Evolutionary conservation across 2,797 vertebrate species (phyloP).

Genomic region (Hephaestus fuliginosus): DNA sequence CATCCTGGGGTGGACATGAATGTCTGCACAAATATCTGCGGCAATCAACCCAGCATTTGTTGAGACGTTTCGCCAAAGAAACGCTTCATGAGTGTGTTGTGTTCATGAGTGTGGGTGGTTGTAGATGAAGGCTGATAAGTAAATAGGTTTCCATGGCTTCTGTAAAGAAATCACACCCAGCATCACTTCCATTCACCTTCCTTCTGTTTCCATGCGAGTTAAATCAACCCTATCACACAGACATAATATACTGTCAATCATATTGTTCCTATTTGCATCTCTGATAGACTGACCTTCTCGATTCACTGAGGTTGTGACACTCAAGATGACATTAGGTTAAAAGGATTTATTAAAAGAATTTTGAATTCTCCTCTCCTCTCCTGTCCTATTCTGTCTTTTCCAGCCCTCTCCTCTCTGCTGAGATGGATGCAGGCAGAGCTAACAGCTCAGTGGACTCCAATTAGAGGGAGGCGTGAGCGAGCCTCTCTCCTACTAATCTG

Average conservation of each 20-base stretch:
- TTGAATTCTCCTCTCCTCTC: background rate
- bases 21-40: background rate
- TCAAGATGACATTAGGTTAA: conserved; percentile 18
- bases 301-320: conserved; percentile 29
- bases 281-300: conserved; percentile 30
- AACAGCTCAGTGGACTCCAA: conserved; percentile 61
- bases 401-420: background rate
- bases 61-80: background rate
- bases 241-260: conserved; percentile 1
- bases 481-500: conserved; percentile 53
- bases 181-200: background rate
- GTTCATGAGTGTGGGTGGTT: background rate
- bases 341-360: conserved; percentile 1
- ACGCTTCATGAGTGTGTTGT: no score
- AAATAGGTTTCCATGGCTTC: background rate
- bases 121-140: background rate
- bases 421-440: conserved; percentile 31
- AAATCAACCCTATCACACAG: background rate
- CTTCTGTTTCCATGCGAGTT: background rate
- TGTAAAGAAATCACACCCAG: background rate
- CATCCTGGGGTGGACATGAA: no score
- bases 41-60: background rate
- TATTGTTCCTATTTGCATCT: conserved; percentile 8
- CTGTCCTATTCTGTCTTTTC: no score
- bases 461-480: conserved; percentile 57